Base-by-base conservation (phyloP, 2,113 vertebrate species). In the Limnothrissa miodon region DNA sequence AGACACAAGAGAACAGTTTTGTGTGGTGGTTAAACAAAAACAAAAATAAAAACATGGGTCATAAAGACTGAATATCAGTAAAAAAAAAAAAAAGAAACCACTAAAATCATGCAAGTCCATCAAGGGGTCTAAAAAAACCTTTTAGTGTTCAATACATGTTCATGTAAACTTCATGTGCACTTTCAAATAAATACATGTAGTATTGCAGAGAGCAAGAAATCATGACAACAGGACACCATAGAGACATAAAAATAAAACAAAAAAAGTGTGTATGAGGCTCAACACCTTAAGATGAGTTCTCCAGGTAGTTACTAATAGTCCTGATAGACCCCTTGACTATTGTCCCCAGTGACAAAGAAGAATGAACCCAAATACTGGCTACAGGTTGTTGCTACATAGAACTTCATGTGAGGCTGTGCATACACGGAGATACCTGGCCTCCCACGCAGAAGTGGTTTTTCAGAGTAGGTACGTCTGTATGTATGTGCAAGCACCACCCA, bases 81-180 rank as follows among this genome's bases (percentile, higher is more conserved):
- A 13, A 74, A 48, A 81, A 36, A 83, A 46, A 83, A 83, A 84
- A 86, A 89, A 92, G 91, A 91, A 80, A 66, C 45, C 83, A 82
- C 82, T 86, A 81, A 51, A 74, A 36, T 74, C 66, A 74, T 74
- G 85, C 84, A 51, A 89, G 82, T 84, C 78, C 82, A 87, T 83
- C 79, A 86, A 82, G 82, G 84, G 90, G 39, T 48, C 25, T 62
- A 88, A 87, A 86, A 70, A 88, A 90, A 87, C 83, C 85, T 86
- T 87, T 88, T 94, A 95, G 94, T 95, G 94, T 95, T 94, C 89
- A 87, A 84, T 90, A 90, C 85, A 88, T 86, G 87, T 87, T 86
- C 88, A 81, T 94, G 94, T 94, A 94, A 95, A 94, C 93, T 92
- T 88, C 85, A 87, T 89, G 80, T 74, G 66, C 29, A 74, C 66